These are phyloP conservation scores for Acleris emargana DNA, from an alignment of 2,888 invertebrate genomes.

Conservation along the genomic window DNA sequence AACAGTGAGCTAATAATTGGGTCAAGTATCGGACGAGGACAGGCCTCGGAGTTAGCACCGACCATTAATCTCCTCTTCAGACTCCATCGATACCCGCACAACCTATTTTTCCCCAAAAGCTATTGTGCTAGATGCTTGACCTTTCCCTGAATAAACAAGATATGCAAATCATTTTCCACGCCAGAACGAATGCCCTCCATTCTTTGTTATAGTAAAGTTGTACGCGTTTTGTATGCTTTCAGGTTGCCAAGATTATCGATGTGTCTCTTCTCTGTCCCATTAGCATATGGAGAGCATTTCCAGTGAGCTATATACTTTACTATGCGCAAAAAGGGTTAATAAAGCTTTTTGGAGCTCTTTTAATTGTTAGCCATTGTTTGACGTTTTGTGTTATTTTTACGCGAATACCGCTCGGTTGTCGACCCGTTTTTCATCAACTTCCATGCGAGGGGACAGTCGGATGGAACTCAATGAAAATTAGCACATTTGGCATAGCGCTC, in stretches of 20 bases:
- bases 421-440: not conserved
- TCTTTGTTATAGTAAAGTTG: slow-evolving; percentile 37
- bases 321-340: not conserved
- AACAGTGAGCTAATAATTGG: slow-evolving; percentile 63
- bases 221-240: slow-evolving; percentile 30
- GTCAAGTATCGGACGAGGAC: slow-evolving; percentile 76
- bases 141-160: slow-evolving; percentile 54
- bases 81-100: slow-evolving; percentile 56
- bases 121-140: slow-evolving; percentile 50
- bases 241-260: slow-evolving; percentile 29
- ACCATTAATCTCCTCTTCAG: slow-evolving; percentile 63
- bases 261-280: slow-evolving; percentile 10
- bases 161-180: slow-evolving; percentile 53
- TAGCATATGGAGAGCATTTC: slow-evolving; percentile 3
- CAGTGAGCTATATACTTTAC: not conserved
- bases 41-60: slow-evolving; percentile 41
- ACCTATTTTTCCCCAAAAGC: slow-evolving; percentile 53
- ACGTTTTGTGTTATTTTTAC: not conserved
- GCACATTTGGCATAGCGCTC: not conserved
- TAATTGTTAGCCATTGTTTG: not conserved
- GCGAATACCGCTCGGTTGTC: not conserved
- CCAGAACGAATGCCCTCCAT: slow-evolving; percentile 35
- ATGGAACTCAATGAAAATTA: slow-evolving; percentile 3
- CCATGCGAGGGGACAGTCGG: not conserved
- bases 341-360: not conserved